Percentiles rank a stretch among this genome's conserved stretches.
These are phyloP conservation scores for Corbicula japonica DNA, from an alignment of 2,888 invertebrate species.

Conservation along the genomic window DNA sequence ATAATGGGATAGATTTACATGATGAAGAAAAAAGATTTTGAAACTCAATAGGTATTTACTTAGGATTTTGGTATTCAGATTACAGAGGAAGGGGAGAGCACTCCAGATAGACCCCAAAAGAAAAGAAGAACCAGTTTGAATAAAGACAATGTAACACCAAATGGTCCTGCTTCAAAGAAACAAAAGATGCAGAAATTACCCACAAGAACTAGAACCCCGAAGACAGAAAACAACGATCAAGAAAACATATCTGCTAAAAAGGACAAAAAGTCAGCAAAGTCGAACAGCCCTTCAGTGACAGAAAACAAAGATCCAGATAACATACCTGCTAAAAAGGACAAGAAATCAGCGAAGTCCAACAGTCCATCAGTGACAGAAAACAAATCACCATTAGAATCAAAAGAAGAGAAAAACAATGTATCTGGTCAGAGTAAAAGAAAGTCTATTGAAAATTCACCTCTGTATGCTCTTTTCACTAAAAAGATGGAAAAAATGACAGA, in stretches of 20 bases:
- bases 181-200: slow-evolving; percentile 17
- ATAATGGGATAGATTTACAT: not conserved
- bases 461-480: no score
- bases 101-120: slow-evolving; percentile 62
- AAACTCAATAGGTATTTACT: not conserved
- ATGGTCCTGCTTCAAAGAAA: slow-evolving; percentile 61
- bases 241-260: not conserved
- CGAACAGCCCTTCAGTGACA: no score
- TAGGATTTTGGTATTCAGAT: slow-evolving; percentile 2
- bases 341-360: no score
- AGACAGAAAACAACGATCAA: slow-evolving; percentile 4
- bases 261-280: not conserved
- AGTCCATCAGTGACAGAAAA: no score
- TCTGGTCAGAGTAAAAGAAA: no score
- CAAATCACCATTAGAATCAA: no score
- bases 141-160: slow-evolving; percentile 68
- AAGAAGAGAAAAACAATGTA: no score
- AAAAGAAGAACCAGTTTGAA: slow-evolving; percentile 60
- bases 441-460: no score
- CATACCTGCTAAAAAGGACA: no score
- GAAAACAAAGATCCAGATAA: no score
- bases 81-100: slow-evolving; percentile 32
- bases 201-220: slow-evolving; percentile 43
- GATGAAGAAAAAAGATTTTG: not conserved
- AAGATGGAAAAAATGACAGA: no score